phyloP scores from a whole-genome alignment of 2,888 invertebrate genomes.

The Cheilosia impressa region DNA sequence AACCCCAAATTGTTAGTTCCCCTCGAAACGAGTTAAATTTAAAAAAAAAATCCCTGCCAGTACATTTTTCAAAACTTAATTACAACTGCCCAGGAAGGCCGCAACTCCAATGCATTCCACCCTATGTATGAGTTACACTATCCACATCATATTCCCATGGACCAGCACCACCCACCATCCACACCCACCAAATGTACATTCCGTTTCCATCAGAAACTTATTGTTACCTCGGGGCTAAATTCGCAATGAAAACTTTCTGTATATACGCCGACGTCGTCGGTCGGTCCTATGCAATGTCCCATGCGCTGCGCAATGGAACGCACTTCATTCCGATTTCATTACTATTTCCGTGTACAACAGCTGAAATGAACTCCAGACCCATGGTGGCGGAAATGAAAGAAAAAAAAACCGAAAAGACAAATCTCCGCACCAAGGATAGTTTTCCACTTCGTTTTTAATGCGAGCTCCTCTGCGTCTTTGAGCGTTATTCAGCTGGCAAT shows the following conservation, averaged over 20 bases:
- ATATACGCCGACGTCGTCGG: background rate
- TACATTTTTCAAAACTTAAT: conserved; percentile 37
- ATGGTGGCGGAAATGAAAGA: conserved; percentile 24
- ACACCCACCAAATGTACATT: conserved; percentile 39
- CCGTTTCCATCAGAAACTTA: conserved; percentile 69
- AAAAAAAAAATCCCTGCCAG: background rate
- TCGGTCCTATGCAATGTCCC: conserved; percentile 5
- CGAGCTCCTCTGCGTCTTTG: conserved; percentile 39
- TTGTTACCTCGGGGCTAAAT: conserved; percentile 47
- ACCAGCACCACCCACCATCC: background rate
- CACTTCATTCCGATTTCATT: conserved; percentile 64
- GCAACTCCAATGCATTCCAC: background rate
- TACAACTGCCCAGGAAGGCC: conserved; percentile 22
- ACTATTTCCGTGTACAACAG: conserved; percentile 48
- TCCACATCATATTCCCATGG: conserved; percentile 21
- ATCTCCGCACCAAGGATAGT: conserved; percentile 25
- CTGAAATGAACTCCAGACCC: conserved; percentile 51
- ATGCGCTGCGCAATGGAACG: conserved; percentile 37
- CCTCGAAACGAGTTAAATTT: no score
- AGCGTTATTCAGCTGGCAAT: conserved; percentile 46
- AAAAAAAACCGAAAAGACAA: background rate
- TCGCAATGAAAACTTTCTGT: conserved; percentile 58
- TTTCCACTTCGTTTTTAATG: conserved; percentile 63
- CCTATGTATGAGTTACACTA: background rate
- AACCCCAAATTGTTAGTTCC: no score